Evolutionary conservation across 2,888 invertebrate genomes (phyloP), one percentile per base, ranked within the genome.

Genomic region (Mystacides longicornis): DNA sequence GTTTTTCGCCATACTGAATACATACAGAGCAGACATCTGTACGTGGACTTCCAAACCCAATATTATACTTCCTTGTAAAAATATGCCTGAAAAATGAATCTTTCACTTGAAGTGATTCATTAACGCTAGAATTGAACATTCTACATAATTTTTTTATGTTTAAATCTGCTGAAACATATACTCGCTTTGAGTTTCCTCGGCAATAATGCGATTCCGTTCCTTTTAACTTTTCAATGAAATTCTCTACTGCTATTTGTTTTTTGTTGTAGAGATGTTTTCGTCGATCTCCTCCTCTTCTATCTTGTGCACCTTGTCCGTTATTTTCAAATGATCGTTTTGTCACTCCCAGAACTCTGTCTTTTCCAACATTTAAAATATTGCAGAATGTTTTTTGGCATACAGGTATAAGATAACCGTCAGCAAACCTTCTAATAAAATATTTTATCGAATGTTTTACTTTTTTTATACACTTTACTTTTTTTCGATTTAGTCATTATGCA

Each of bases 101-200:
- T 18, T 23, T 43, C n/a, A 23, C 51, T 3, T 51, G 42, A 9
- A 7, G 5, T 18, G 7, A 9, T 7, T 7, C 9, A 9, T 9
- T 31, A 31, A 16, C 19, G 2, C 2, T 5, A 9, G 27, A 2
- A 49, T 49, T 27, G 19, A 16, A 49, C 18, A 31, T 23, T 3
- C 33, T 3, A 27, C 49, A 31, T 3, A 49, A 2, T 19, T 49
- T 49, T 49, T 49, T 23, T 7, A 49, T 49, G 20, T 49, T 49
- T 19, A 23, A 31, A 2, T 49, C 49, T 9, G 3, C 7, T 16
- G 31, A 3, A 16, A 49, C 19, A 31, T 49, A 49, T 3, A 31
- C 7, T n/a, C 31, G 9, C 14, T 31, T 14, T 9, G 31, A 31
- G 7, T 31, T 31, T 7, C 14, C 9, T 7, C 31, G 31, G 14